phyloP scores from a whole-genome alignment of 2,113 vertebrate genomes.

The Dasyprocta punctata region DNA sequence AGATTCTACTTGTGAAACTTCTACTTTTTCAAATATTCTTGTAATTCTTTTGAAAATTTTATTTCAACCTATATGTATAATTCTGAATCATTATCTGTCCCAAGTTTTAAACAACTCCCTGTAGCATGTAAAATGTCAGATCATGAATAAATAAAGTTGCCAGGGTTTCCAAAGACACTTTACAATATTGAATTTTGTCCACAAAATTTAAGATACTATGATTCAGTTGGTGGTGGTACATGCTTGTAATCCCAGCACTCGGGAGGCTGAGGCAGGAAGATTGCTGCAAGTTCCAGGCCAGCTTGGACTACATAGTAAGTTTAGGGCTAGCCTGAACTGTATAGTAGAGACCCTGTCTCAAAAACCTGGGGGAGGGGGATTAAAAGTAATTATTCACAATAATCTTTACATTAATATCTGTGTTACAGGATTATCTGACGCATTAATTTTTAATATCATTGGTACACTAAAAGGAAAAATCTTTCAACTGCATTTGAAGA shows the following conservation, averaged over 20 bases:
- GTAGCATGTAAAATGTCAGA: neutral
- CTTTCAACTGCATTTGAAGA: slow-evolving; percentile 13
- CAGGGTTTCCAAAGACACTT: neutral
- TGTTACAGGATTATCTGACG: slow-evolving; percentile 9
- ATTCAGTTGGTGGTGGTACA: neutral
- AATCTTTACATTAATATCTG: neutral
- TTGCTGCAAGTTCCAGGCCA: neutral
- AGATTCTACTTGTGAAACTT: neutral
- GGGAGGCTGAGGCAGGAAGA: neutral
- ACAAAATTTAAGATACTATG: neutral
- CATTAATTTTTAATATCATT: neutral
- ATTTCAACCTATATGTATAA: neutral
- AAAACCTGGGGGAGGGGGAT: neutral
- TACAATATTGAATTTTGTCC: neutral
- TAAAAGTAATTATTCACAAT: neutral
- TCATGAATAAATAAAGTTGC: neutral
- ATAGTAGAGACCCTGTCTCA: neutral
- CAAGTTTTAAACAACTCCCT: neutral
- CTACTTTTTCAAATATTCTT: neutral
- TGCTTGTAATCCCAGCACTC: neutral
- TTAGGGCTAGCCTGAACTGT: neutral
- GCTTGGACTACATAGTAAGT: neutral
- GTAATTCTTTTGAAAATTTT: neutral
- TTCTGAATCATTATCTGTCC: neutral
- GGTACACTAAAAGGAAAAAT: neutral